These are phyloP conservation scores for Drosophila percnosoma DNA, from an alignment of 2,888 invertebrate species.

Conservation along the genomic window DNA sequence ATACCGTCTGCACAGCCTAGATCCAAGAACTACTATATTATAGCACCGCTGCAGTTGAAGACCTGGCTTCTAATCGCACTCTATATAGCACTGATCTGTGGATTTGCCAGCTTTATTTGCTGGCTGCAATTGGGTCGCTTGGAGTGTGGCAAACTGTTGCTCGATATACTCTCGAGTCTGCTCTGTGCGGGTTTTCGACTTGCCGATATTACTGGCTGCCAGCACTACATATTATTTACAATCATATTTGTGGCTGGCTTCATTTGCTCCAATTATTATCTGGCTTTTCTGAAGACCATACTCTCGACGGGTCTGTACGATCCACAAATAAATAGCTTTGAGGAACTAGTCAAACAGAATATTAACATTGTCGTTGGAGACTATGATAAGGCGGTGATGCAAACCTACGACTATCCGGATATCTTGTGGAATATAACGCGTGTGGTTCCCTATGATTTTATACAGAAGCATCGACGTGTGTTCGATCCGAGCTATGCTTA, in stretches of 20 bases:
- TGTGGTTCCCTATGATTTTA: slow-evolving; percentile 45
- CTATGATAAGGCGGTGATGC: slow-evolving; percentile 52
- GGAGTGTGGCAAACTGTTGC: slow-evolving; percentile 23
- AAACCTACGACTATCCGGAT: slow-evolving; percentile 43
- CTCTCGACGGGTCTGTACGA: slow-evolving; percentile 64
- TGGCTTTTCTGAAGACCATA: slow-evolving; percentile 55
- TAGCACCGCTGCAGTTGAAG: slow-evolving; percentile 46
- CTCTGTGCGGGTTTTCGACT: slow-evolving; percentile 41
- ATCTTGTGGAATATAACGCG: slow-evolving; percentile 52
- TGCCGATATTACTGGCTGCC: slow-evolving; percentile 30
- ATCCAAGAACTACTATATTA: slow-evolving; percentile 50
- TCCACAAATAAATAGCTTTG: slow-evolving; percentile 53
- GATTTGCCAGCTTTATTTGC: slow-evolving; percentile 45
- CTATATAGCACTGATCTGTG: slow-evolving; percentile 41
- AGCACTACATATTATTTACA: slow-evolving; percentile 46
- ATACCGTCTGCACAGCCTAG: slow-evolving; percentile 40
- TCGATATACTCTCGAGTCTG: slow-evolving; percentile 52
- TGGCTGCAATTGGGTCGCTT: slow-evolving; percentile 42
- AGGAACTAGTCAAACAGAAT: slow-evolving; percentile 50
- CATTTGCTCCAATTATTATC: slow-evolving; percentile 55
- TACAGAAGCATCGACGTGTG: slow-evolving; percentile 46
- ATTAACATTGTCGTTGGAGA: slow-evolving; percentile 49
- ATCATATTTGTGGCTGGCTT: slow-evolving; percentile 51
- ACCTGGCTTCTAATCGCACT: slow-evolving; percentile 41
- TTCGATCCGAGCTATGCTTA: slow-evolving; percentile 62